Conservation (phyloP, 2,113 vertebrate species). For the Eptesicus fuscus region DNA sequence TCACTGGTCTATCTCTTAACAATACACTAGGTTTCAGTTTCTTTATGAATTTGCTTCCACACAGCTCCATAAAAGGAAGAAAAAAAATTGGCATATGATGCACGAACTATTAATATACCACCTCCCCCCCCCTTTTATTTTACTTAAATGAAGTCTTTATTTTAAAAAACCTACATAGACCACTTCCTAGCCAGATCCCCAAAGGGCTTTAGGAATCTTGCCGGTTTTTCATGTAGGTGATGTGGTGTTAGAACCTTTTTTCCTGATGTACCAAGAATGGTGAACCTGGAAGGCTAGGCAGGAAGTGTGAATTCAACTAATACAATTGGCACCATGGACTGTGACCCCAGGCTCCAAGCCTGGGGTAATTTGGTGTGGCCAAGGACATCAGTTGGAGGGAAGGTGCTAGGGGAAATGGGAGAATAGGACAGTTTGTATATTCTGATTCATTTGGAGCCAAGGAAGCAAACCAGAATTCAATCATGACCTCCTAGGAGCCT, state of each 20-base stretch:
- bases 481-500: not conserved
- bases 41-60: not conserved
- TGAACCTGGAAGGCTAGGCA: not conserved
- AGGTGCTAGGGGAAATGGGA: not conserved
- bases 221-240: not conserved
- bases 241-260: not conserved
- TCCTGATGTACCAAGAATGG: not conserved
- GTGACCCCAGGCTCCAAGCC: not conserved
- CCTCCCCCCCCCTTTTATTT: not conserved
- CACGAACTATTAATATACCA: not conserved
- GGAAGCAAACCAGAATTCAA: not conserved
- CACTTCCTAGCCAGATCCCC: not conserved
- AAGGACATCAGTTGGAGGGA: not conserved
- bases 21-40: not conserved
- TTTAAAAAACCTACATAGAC: not conserved
- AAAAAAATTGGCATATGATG: not conserved
- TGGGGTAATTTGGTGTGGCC: not conserved
- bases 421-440: not conserved
- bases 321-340: rapidly evolving
- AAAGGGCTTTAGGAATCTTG: not conserved
- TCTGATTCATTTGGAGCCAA: not conserved
- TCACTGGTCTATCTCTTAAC: not conserved
- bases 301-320: not conserved
- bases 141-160: not conserved
- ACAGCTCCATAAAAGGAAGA: not conserved